Percentiles rank a stretch among this genome's conserved stretches.
Conservation (phyloP, 1,140 invertebrate genomes). For the Euglossa dilemma region DNA sequence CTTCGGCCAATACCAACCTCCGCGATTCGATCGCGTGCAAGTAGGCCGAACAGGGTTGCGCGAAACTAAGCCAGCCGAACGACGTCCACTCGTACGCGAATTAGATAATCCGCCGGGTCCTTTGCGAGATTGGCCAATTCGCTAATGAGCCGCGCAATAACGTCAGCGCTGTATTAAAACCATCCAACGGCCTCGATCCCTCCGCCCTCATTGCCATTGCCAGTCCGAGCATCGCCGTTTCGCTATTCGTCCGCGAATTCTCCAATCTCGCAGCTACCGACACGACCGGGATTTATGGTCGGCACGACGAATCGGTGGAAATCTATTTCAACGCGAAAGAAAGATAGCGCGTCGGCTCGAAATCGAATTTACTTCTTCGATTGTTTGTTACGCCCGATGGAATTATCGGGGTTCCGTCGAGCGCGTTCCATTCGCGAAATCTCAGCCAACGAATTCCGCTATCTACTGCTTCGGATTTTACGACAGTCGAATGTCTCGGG, state of each 20-base stretch:
- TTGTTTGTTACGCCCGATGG: neutral
- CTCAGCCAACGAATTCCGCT: neutral
- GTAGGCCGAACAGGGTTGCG: neutral
- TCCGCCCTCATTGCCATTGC: neutral
- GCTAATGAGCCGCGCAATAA: slow-evolving; percentile 73
- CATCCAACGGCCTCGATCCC: slow-evolving; percentile 30
- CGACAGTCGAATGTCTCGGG: neutral
- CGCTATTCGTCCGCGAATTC: neutral
- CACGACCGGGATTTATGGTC: slow-evolving; percentile 13
- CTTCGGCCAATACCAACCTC: slow-evolving; percentile 1
- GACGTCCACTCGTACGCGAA: slow-evolving; percentile 9
- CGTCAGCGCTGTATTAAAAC: slow-evolving; percentile 59
- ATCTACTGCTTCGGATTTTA: neutral
- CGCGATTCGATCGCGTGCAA: slow-evolving; percentile 15
- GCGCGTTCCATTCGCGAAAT: neutral
- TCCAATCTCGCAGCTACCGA: slow-evolving; percentile 24
- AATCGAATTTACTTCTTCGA: slow-evolving; percentile 37
- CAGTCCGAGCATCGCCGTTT: neutral
- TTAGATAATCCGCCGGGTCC: slow-evolving; percentile 25
- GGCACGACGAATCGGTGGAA: neutral
- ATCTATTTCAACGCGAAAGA: slow-evolving; percentile 33
- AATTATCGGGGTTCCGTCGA: neutral
- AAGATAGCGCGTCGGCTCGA: slow-evolving; percentile 25
- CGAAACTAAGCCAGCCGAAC: slow-evolving; percentile 18
- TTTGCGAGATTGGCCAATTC: slow-evolving; percentile 69